These are phyloP conservation scores for Papilio polytes DNA, from an alignment of 1,140 invertebrate species.

Conservation along the genomic window DNA sequence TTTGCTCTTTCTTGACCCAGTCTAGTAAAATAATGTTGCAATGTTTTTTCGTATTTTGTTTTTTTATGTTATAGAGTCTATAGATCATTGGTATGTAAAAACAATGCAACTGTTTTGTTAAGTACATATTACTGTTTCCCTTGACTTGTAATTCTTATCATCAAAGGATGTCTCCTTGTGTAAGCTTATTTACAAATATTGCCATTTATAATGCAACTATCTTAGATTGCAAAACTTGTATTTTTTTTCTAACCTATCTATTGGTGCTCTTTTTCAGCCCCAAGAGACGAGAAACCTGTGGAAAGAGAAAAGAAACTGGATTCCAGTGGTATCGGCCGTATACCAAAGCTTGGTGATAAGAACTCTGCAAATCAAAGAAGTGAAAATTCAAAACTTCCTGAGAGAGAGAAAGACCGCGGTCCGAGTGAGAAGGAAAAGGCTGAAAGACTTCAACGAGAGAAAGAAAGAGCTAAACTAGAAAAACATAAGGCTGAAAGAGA, in stretches of 20 bases:
- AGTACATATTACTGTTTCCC: neutral
- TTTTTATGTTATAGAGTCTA: no score
- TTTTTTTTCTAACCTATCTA: neutral
- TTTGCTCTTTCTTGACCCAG: no score
- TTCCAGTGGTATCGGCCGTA: slow-evolving; percentile 67
- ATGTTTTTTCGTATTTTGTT: neutral
- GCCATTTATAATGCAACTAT: neutral
- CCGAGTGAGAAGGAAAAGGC: slow-evolving; percentile 45
- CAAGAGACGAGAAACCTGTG: slow-evolving; percentile 57
- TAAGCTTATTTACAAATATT: neutral
- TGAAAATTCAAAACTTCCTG: slow-evolving; percentile 54
- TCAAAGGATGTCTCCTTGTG: neutral
- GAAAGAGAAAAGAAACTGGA: slow-evolving; percentile 69
- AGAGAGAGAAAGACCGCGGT: slow-evolving; percentile 56
- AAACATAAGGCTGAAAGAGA: slow-evolving; percentile 61
- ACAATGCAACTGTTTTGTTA: neutral
- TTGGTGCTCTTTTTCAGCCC: slow-evolving; percentile 50
- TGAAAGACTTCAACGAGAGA: slow-evolving; percentile 59
- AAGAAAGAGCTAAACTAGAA: slow-evolving; percentile 57
- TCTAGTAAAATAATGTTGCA: neutral
- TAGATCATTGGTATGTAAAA: neutral
- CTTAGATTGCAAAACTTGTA: no score
- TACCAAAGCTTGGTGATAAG: slow-evolving; percentile 82
- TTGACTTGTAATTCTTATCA: neutral
- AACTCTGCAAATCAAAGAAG: slow-evolving; percentile 51